phyloP scores from a whole-genome alignment of 2,113 vertebrate genomes.

The Aplodontia rufa region DNA sequence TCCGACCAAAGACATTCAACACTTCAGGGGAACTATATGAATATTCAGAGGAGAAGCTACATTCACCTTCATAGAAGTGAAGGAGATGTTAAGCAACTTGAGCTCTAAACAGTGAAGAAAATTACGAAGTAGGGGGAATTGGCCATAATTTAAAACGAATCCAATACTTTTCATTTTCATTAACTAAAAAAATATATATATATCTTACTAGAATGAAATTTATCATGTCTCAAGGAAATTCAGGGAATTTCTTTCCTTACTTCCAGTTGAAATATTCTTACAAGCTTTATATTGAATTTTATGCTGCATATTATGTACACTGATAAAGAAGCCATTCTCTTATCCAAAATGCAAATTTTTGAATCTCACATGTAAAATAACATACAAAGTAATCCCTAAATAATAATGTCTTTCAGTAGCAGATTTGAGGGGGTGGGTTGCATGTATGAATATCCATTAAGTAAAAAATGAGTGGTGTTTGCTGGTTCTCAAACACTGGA shows the following conservation, averaged over 20 bases:
- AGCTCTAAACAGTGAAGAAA: not conserved
- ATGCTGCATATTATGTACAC: not conserved
- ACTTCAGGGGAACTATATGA: not conserved
- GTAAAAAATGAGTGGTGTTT: not conserved
- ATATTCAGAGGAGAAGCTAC: not conserved
- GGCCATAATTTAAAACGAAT: not conserved
- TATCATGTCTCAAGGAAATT: slow-evolving; percentile 58
- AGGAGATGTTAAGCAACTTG: not conserved
- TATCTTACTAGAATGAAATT: slow-evolving; percentile 63
- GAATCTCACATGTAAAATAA: slow-evolving; percentile 56
- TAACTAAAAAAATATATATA: slow-evolving; percentile 62
- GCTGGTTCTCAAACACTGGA: not conserved
- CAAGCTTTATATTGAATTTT: slow-evolving; percentile 53
- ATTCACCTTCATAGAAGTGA: not conserved
- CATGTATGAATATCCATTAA: slow-evolving; percentile 47
- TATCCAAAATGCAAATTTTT: slow-evolving; percentile 63
- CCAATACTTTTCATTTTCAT: slow-evolving; percentile 24
- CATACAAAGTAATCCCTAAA: slow-evolving; percentile 2
- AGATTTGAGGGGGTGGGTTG: not conserved
- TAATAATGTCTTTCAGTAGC: slow-evolving; percentile 62
- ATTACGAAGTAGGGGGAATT: not conserved
- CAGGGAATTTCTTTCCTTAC: slow-evolving; percentile 66
- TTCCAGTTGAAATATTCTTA: slow-evolving; percentile 63
- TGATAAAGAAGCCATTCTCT: slow-evolving; percentile 39
- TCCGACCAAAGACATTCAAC: not conserved